Base-by-base conservation (phyloP, 2,113 vertebrate genomes). In the Peromyscus leucopus region DNA sequence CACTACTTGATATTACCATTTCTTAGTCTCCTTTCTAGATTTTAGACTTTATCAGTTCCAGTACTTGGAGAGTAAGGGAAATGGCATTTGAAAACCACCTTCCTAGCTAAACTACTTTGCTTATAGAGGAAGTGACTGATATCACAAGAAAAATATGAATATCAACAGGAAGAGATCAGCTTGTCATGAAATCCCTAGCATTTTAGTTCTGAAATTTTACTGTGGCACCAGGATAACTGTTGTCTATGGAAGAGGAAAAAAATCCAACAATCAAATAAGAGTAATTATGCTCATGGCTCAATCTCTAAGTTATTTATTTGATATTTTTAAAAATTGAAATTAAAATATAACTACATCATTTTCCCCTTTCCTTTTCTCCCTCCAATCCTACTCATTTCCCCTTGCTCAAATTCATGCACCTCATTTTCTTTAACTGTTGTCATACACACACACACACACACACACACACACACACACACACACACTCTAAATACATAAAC, bases 71-170 rank as follows among this genome's bases (percentile, higher is more conserved):
- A 75, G 36, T 46, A 26, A 24, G 31, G 0, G 31, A 26, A 31
- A 26, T 28, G 19, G 17, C 65, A 72, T 92, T 83, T 95, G 65
- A 80, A 97, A 94, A 39, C 1, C 33, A 93, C 46, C 7, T 24
- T 96, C 89, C 24, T 11, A 78, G 19, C 12, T 72, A 87, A 96
- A 86, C 5, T 19, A 61, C 83, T 93, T 92, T 87, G 33, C 48
- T 78, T 80, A 78, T 59, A 86, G 83, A 42, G 71, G 16, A 91
- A 21, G 31, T 84, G 80, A 90, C 13, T 74, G 74, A 96, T 57
- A 83, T 2, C 72, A 83, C 33, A 95, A 72, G 88, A 21, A 71
- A 59, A 86, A n/a, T 59, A 36, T 86, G 59, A 97, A 89, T 93
- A 42, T 21, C 67, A 74, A 24, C 61, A 85, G 88, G 24, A 80